Evolutionary conservation across 1,140 invertebrate genomes (phyloP), one percentile per base, ranked within the genome.

Genomic region (Drosophila saltans): DNA sequence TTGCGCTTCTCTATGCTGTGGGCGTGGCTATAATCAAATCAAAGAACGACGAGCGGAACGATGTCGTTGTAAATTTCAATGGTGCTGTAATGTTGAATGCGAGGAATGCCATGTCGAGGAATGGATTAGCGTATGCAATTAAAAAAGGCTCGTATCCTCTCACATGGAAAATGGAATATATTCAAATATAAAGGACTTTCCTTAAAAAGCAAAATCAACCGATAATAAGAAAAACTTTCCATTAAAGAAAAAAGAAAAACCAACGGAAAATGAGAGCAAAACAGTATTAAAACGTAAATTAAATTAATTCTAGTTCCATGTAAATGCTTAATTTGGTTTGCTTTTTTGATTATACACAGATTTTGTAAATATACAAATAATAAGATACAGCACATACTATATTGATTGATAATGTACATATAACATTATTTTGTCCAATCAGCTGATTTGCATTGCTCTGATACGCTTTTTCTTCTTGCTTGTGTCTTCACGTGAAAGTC

Each of bases 61-160:
- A 11, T 98, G 98, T 92, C 94, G 96, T 79, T 98, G 98, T 93
- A 96, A 96, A 92, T 98, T 98, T 93, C 95, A 96, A 74, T 98
- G 97, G 97, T 98, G 98, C 93, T 98, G 98, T 92, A 93, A 95
- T 63, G 97, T 98, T 3, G 94, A 96, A 85, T 98, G 97, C 91
- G 94, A 97, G 77, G 95, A 95, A 84, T 97, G 96, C 92, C 95
- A 94, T 9, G 94, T 96, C 52, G 96, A 97, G 80, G 96, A 97
- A 85, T 97, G 96, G 96, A 95, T 97, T 73, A 96, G 95, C 55
- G 95, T 97, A 72, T 97, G 96, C 93, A 97, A 97, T 92, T 96
- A 69, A 93, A 58, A 30, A n/a, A 24, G 8, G 9, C 6, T n/a
- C 16, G 10, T 9, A 8, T 21, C 21, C 7, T 48, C 45, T 21